phyloP scores from a whole-genome alignment of 2,888 invertebrate genomes.

The Sclerodermus sp. region DNA sequence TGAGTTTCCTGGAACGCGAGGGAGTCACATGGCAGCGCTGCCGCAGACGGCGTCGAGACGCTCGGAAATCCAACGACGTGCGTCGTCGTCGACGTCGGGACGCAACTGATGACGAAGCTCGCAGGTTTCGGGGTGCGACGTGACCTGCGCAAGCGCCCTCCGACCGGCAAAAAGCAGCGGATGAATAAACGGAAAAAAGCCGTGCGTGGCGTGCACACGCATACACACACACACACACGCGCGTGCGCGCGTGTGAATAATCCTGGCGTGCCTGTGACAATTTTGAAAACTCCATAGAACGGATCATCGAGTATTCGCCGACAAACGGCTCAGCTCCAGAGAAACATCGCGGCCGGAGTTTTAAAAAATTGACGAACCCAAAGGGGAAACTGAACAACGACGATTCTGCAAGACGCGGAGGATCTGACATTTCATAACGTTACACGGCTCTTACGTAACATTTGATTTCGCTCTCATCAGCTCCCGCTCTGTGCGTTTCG shows the following conservation, averaged over 20 bases:
- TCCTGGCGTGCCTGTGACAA: not conserved
- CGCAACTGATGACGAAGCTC: conserved; percentile 29
- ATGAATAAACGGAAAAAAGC: not conserved
- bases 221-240: too few species aligned
- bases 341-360: not conserved
- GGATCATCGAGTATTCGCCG: not conserved
- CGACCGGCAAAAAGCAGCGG: conserved; percentile 12
- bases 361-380: not conserved
- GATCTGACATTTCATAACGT: too few species aligned
- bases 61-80: conserved; percentile 9
- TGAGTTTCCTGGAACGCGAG: not conserved
- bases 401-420: too few species aligned
- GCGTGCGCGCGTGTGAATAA: not conserved
- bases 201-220: too few species aligned
- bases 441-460: too few species aligned
- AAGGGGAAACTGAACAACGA: too few species aligned
- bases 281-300: conserved; percentile 3
- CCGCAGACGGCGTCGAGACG: not conserved
- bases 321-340: not conserved
- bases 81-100: conserved; percentile 27
- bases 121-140: conserved; percentile 20
- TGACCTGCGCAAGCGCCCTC: conserved; percentile 23
- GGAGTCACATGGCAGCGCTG: not conserved
- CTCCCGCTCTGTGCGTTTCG: too few species aligned
- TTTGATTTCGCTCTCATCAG: too few species aligned